Conservation (phyloP, 2,888 invertebrate genomes). For the Dynastes hyllus region DNA sequence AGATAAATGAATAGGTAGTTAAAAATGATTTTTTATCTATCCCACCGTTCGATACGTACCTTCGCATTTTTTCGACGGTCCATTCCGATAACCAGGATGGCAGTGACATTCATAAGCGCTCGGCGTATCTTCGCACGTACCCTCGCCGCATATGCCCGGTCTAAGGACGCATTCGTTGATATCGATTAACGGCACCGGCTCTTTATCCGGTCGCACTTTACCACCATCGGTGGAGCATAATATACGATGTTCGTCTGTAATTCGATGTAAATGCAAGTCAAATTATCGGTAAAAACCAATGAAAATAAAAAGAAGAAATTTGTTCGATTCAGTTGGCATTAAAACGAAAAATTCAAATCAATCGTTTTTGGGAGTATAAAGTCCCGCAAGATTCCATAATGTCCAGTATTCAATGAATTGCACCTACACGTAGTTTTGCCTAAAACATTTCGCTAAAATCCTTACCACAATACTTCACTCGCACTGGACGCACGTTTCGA, state of each 20-base stretch:
- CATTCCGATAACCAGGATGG: conserved; percentile 78
- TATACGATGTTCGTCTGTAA: conserved; percentile 67
- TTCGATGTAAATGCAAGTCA: not conserved
- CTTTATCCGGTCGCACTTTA: conserved; percentile 43
- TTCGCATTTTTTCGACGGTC: conserved; percentile 73
- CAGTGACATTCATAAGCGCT: conserved; percentile 88
- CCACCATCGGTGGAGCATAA: conserved; percentile 64
- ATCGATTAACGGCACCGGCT: conserved; percentile 63
- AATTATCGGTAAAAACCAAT: not conserved
- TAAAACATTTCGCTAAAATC: no score
- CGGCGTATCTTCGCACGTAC: conserved; percentile 80
- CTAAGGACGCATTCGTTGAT: conserved; percentile 86
- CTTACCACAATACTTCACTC: no score
- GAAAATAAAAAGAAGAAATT: no score
- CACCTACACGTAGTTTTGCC: no score
- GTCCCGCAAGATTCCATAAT: no score
- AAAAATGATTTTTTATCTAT: no score
- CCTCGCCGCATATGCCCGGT: conserved; percentile 83
- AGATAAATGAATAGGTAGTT: no score
- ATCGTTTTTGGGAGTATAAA: no score
- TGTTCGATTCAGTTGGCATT: no score
- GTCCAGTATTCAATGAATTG: no score
- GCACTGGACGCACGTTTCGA: no score
- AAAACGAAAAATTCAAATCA: no score
- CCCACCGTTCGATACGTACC: conserved; percentile 65